These are phyloP conservation scores for Chaetodon trifasciatus DNA, from an alignment of 2,797 vertebrate species.

Conservation along the genomic window DNA sequence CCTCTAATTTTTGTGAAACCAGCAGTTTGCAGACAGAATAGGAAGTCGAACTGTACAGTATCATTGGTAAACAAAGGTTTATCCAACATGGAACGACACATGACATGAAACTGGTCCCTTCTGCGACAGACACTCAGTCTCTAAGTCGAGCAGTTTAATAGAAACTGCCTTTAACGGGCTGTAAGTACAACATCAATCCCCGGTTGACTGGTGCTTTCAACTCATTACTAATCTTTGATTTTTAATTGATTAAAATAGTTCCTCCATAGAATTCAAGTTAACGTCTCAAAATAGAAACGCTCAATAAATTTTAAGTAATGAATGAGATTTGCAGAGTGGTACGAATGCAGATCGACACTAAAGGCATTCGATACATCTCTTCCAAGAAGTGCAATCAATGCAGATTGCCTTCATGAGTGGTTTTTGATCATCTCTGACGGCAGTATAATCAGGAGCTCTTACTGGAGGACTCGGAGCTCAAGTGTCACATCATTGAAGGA, in stretches of 20 bases:
- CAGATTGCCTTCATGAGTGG: background rate
- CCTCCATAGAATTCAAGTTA: background rate
- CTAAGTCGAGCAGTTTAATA: background rate
- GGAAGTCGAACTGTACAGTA: background rate
- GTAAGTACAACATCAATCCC: background rate
- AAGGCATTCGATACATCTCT: background rate
- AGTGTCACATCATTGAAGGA: slow-evolving; percentile 9
- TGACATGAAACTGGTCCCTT: background rate
- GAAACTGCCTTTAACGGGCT: background rate
- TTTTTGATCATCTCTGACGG: slow-evolving; percentile 1
- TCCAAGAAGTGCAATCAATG: slow-evolving; percentile 1
- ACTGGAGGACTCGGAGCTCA: background rate
- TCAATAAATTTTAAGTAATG: slow-evolving; percentile 1
- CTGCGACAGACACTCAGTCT: background rate
- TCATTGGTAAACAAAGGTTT: background rate
- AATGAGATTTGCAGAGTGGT: background rate
- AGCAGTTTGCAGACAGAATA: background rate
- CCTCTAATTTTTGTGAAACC: slow-evolving; percentile 10
- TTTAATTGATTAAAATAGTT: background rate
- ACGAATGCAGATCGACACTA: background rate
- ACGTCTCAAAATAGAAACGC: slow-evolving; percentile 20
- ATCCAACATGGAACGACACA: background rate
- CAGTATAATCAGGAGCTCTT: slow-evolving; percentile 6
- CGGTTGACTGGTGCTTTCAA: background rate
- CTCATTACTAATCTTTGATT: background rate